These are phyloP conservation scores for Pangasius krempfi DNA, from an alignment of 2,797 vertebrate species.

Conservation along the genomic window DNA sequence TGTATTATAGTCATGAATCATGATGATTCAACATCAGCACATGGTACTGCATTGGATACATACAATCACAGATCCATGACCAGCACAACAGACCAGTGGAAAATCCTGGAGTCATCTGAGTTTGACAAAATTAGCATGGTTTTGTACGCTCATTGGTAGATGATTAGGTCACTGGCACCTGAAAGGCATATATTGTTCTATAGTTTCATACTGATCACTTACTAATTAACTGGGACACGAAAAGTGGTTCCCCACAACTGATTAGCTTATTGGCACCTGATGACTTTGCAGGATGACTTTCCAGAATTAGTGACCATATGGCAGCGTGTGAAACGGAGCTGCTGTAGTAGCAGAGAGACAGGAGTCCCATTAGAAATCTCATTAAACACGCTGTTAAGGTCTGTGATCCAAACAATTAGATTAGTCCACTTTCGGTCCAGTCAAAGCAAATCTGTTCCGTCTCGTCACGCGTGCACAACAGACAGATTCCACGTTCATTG, in stretches of 20 bases:
- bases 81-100: not conserved
- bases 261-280: conserved; percentile 25
- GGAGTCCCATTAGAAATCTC: conserved; percentile 34
- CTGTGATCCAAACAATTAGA: conserved; percentile 38
- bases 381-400: conserved; percentile 37
- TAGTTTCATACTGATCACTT: not conserved
- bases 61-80: not conserved
- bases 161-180: not conserved
- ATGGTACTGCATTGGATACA: not conserved
- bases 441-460: conserved; percentile 51
- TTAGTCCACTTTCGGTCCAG: conserved; percentile 42
- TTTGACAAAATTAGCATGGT: not conserved
- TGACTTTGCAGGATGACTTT: conserved; percentile 31
- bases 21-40: not conserved
- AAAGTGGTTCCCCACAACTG: not conserved
- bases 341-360: conserved; percentile 21
- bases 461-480: conserved; percentile 39
- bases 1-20: not conserved
- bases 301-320: conserved; percentile 19
- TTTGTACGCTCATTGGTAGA: not conserved
- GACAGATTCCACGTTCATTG: conserved; percentile 40
- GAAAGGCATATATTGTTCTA: not conserved
- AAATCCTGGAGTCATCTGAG: not conserved
- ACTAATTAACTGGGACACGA: not conserved
- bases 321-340: conserved; percentile 18